Evolutionary conservation across 2,113 vertebrate genomes (phyloP), one percentile per base, ranked within the genome.

Genomic region (Percina caprodes): DNA sequence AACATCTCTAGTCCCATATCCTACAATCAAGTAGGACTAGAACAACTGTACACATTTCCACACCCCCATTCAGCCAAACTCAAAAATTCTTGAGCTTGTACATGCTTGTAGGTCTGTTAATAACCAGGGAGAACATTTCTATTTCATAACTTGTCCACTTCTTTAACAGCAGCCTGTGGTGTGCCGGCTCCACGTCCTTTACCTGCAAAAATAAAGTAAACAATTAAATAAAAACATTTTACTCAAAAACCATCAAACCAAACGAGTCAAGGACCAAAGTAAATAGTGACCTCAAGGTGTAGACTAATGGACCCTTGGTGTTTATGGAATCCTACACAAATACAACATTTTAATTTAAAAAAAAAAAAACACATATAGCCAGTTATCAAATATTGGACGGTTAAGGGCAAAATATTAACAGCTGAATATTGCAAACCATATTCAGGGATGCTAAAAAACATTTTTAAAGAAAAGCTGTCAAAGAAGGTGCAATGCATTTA

Each of bases 121-220:
- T 39, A 67, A 35, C 24, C 8, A 13, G 3, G 13, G 23, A 19
- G 12, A 39, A 10, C 8, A 45, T 54, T 3, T 55, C 9, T 46
- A 1, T 1, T 10, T 12, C 9, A 10, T 3, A 5, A 62, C 24
- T 42, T 35, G 48, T 48, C n/a, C 21, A 24, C 67, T 59, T 49
- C 8, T 78, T 87, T 74, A 19, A 15, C 69, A 46, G 48, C 55
- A 8, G n/a, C 9, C 66, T 70, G 18, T 0, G 16, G 19, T 3
- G 1, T 3, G 2, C 1, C 62, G 33, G 69, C 18, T 51, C 45
- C 58, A 39, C 3, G 1, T 83, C 67, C 7, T 88, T 5, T 71
- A 52, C 81, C 91, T 92, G 69, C 30, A 52, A 87, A 84, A n/a
- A 59, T 33, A 68, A 42, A 15, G 33, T 9, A 5, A 6, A n/a